These are phyloP conservation scores for Drosophila diplacantha DNA, from an alignment of 2,888 invertebrate genomes.

Conservation along the genomic window DNA sequence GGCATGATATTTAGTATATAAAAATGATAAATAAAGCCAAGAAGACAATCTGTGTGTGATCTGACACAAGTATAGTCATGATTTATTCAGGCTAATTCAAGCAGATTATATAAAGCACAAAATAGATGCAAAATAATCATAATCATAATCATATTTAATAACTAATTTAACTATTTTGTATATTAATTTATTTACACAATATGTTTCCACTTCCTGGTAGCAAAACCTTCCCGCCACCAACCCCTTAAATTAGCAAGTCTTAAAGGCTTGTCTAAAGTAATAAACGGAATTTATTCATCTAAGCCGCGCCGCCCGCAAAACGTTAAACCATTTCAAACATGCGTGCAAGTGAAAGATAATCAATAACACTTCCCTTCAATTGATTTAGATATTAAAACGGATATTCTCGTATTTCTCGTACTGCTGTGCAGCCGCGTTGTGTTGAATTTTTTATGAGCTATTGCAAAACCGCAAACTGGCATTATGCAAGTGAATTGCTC, in stretches of 20 bases:
- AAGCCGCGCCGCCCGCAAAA: slow-evolving; percentile 14
- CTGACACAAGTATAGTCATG: too few relatives aligned
- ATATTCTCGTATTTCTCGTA: neutral
- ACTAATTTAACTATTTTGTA: neutral
- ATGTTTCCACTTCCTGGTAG: neutral
- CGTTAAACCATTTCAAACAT: slow-evolving; percentile 15
- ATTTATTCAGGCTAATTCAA: neutral
- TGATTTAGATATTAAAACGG: slow-evolving; percentile 36
- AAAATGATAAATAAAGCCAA: too few relatives aligned
- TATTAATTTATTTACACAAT: neutral
- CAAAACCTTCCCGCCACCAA: neutral
- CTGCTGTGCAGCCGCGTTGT: slow-evolving; percentile 24
- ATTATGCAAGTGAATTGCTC: slow-evolving; percentile 57
- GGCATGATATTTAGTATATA: too few relatives aligned
- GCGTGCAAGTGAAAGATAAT: slow-evolving; percentile 34
- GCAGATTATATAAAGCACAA: neutral
- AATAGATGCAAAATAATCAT: neutral
- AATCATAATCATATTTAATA: neutral
- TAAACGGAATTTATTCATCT: slow-evolving; percentile 11
- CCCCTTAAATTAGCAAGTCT: neutral
- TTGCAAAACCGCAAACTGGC: slow-evolving; percentile 26
- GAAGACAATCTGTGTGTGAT: too few relatives aligned
- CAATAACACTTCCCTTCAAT: slow-evolving; percentile 40
- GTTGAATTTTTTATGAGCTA: slow-evolving; percentile 35
- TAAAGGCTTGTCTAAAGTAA: slow-evolving; percentile 22